Conservation (phyloP, 2,797 vertebrate species). For the Amblyraja radiata region DNA sequence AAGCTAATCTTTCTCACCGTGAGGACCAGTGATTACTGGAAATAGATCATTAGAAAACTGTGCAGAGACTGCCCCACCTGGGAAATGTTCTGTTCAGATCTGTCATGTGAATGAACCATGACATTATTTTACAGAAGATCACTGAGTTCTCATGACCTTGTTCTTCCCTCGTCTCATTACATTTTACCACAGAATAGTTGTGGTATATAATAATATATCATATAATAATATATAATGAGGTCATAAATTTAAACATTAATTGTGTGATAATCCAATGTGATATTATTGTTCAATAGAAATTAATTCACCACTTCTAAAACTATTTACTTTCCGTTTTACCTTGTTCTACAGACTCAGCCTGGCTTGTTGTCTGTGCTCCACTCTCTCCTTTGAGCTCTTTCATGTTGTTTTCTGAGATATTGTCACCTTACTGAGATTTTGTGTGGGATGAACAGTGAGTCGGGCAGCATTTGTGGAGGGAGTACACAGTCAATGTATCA, state of each 20-base stretch:
- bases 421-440: not conserved
- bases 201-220: too few relatives aligned
- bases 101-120: not conserved
- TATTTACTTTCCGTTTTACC: not conserved
- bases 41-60: not conserved
- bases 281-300: not conserved
- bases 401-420: not conserved
- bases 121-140: not conserved
- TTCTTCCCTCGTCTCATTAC: not conserved
- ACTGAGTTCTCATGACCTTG: not conserved
- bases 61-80: not conserved
- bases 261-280: not conserved
- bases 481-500: too few relatives aligned
- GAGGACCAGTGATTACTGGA: not conserved
- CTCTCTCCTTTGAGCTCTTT: not conserved
- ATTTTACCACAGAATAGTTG: not conserved
- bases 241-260: not conserved
- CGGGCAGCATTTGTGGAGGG: not conserved
- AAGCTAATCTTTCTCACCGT: not conserved
- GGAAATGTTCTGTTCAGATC: not conserved
- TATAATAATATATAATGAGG: too few relatives aligned
- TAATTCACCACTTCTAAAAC: not conserved
- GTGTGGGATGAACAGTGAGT: not conserved
- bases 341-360: not conserved
- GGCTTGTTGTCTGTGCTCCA: not conserved